Conservation (phyloP, 1,140 invertebrate genomes). For the Ceratina japonica region DNA sequence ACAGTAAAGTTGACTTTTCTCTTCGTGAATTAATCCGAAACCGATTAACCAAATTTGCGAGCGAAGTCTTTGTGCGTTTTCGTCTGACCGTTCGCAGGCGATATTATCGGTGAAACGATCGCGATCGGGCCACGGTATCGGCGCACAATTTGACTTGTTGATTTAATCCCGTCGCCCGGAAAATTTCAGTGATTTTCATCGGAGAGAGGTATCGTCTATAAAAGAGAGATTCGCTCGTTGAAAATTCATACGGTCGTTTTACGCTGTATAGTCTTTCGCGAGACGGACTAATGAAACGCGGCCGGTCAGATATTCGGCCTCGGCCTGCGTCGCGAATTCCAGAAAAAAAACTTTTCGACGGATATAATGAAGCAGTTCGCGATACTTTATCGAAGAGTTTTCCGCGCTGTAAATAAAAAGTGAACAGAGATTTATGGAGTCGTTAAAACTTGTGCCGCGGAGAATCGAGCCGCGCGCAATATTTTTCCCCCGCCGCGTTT, state of each 20-base stretch:
- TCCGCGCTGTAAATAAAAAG: too few species aligned
- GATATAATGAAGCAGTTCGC: neutral
- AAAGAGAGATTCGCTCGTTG: neutral
- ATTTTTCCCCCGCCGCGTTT: neutral
- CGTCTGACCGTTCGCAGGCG: slow-evolving; percentile 22
- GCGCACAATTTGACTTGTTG: slow-evolving; percentile 58
- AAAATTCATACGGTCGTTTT: slow-evolving; percentile 15
- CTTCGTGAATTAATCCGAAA: slow-evolving; percentile 40
- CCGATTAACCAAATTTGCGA: slow-evolving; percentile 33
- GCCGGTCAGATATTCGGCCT: neutral
- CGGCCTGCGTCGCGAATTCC: neutral
- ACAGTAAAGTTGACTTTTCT: slow-evolving; percentile 49
- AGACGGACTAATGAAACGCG: slow-evolving; percentile 10
- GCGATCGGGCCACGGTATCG: neutral
- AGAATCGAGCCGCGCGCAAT: neutral
- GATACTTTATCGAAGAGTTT: neutral
- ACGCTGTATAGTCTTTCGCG: neutral
- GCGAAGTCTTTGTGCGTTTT: slow-evolving; percentile 23
- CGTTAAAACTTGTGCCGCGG: neutral
- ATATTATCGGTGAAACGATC: slow-evolving; percentile 51
- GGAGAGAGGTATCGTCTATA: neutral
- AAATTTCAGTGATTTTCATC: slow-evolving; percentile 55
- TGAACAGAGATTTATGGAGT: neutral
- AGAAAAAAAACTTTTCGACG: neutral
- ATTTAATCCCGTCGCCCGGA: slow-evolving; percentile 39